These are phyloP conservation scores for Adela reaumurella DNA, from an alignment of 2,888 invertebrate species.

Conservation along the genomic window DNA sequence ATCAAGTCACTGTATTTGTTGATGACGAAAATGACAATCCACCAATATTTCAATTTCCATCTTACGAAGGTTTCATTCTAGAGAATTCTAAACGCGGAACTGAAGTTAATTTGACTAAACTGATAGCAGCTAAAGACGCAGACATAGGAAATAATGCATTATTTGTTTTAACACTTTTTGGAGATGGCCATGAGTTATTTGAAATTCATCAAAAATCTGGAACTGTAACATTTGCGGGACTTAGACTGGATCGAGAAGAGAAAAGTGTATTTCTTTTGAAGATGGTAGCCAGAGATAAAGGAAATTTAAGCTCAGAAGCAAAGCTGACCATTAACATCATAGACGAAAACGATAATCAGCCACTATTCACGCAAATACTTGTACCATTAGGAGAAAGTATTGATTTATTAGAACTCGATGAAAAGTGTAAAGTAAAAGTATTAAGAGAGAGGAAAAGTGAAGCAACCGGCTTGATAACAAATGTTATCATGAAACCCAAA, in stretches of 20 bases:
- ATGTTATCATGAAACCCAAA: constrained; percentile 32
- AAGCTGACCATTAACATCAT: constrained; percentile 66
- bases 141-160: constrained; percentile 67
- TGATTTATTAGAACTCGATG: constrained; percentile 62
- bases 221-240: constrained; percentile 55
- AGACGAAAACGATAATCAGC: constrained; percentile 81
- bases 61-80: constrained; percentile 72
- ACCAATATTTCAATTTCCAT: constrained; percentile 68
- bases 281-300: constrained; percentile 72
- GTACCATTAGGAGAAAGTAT: constrained; percentile 66
- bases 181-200: constrained; percentile 74
- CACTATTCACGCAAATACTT: constrained; percentile 66
- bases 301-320: constrained; percentile 71
- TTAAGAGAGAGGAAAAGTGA: constrained; percentile 38
- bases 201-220: constrained; percentile 62
- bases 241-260: constrained; percentile 70
- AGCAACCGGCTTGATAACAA: constrained; percentile 23
- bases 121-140: constrained; percentile 67
- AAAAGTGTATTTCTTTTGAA: constrained; percentile 64
- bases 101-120: constrained; percentile 65
- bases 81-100: constrained; percentile 74
- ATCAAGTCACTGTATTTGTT: constrained; percentile 75
- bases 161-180: constrained; percentile 66
- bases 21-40: constrained; percentile 87
- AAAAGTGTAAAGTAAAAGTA: constrained; percentile 43